These are phyloP conservation scores for Cephus cinctus DNA, from an alignment of 1,140 invertebrate genomes.

Conservation along the genomic window DNA sequence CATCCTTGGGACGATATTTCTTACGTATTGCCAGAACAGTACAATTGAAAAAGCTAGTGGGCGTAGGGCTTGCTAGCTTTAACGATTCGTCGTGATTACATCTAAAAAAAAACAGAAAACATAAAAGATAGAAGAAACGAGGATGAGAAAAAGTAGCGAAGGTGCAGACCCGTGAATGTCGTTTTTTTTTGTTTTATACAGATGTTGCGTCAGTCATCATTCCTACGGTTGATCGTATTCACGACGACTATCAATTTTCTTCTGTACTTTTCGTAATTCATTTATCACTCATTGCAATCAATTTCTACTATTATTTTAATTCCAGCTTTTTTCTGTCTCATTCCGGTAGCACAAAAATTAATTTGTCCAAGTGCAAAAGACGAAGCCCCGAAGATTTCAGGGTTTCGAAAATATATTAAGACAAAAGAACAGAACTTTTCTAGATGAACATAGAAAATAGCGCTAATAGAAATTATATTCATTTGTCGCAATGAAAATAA, in stretches of 20 bases:
- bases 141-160: too few species aligned
- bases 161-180: slow-evolving; percentile 5
- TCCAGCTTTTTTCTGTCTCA: slow-evolving; percentile 3
- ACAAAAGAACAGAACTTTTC: too few species aligned
- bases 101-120: slow-evolving; percentile 9
- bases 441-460: slow-evolving; percentile 8
- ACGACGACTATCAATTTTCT: too few species aligned
- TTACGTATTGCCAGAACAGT: slow-evolving; percentile 90
- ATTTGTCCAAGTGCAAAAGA: neutral
- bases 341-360: slow-evolving; percentile 7
- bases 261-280: too few species aligned
- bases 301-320: slow-evolving; percentile 14
- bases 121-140: too few species aligned
- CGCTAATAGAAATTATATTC: slow-evolving; percentile 7
- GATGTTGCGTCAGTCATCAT: too few species aligned
- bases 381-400: too few species aligned
- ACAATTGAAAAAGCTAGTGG: slow-evolving; percentile 40
- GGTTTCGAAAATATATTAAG: too few species aligned
- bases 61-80: neutral
- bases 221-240: too few species aligned
- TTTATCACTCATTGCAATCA: too few species aligned
- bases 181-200: slow-evolving; percentile 3
- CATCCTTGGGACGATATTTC: slow-evolving; percentile 99
- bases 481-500: slow-evolving; percentile 2
- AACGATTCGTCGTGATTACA: slow-evolving; percentile 3